Evolutionary conservation across 2,888 invertebrate species (phyloP), one percentile per base, ranked within the genome.

Genomic region (Volucella inanis): DNA sequence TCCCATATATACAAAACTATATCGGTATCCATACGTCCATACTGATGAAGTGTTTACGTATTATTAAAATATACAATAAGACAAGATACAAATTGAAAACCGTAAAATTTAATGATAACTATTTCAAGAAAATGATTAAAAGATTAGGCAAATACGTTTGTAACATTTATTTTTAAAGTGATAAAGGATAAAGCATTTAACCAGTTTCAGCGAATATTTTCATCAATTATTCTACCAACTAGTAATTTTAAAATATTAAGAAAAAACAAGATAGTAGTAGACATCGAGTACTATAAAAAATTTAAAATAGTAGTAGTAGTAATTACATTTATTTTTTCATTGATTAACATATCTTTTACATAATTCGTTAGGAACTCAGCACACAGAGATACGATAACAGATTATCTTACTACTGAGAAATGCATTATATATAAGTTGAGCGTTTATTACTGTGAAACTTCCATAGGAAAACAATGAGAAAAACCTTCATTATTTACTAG

Each of bases 91-190:
- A 52, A 52, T 52, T 52, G 11, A 61, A 45, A 61, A 61, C 45
- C 45, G 22, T n/a, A 22, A 61, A 61, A 45, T 61, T 61, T 22
- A 61, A 14, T 3, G 54, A 54, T 8, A 12, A 54, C 8, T 61
- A 59, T 43, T 59, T 59, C 18, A 41, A 61, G 14, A 18, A 45
- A 61, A 61, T 61, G n/a, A 61, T 61, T 61, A 61, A 61, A 61
- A 22, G 59, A 45, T 49, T 64, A 39, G 64, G 49, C 9, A 61
- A 52, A 41, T 57, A 50, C 10, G 39, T 50, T 41, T 41, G 59
- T 39, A 22, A 43, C 8, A 49, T 50, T 50, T 64, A 50, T 47
- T 64, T 64, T 11, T n/a, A 55, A 52, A 77, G 50, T 50, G 22
- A 68, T 77, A 31, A 59, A 43, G 8, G 14, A 71, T 77, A 31